A percentile compares a stretch with the other conserved stretches of the same genome.
Evolutionary conservation across 2,797 vertebrate genomes (phyloP).

Genomic region (Lagodon rhomboides): DNA sequence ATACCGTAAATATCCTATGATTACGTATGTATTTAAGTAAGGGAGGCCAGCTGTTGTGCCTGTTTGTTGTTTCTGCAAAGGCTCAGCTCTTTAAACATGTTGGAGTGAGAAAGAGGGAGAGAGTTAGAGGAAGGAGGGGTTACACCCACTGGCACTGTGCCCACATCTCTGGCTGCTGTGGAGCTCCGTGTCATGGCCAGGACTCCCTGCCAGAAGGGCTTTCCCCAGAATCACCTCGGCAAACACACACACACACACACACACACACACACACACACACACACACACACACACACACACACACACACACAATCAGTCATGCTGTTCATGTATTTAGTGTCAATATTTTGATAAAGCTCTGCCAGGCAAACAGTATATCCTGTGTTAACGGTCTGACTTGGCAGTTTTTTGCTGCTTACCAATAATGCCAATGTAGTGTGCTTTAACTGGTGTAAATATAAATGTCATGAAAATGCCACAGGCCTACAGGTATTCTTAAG

Average conservation of each 20-base stretch:
- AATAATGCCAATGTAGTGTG: slow-evolving; percentile 15
- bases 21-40: neutral
- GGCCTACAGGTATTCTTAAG: neutral
- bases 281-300: slow-evolving; percentile 27
- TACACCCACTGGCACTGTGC: slow-evolving; percentile 80
- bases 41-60: slow-evolving; percentile 2
- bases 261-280: slow-evolving; percentile 33
- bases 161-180: slow-evolving; percentile 80
- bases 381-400: slow-evolving; percentile 18
- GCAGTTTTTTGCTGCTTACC: slow-evolving; percentile 16
- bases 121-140: slow-evolving; percentile 22
- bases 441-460: slow-evolving; percentile 6
- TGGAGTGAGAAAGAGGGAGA: slow-evolving; percentile 8
- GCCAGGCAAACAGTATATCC: slow-evolving; percentile 32
- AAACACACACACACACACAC: slow-evolving; percentile 47
- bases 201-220: slow-evolving; percentile 86
- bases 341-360: slow-evolving; percentile 58
- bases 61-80: slow-evolving; percentile 40
- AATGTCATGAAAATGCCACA: slow-evolving; percentile 3
- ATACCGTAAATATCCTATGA: neutral
- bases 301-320: slow-evolving; percentile 25
- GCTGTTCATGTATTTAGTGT: slow-evolving; percentile 54
- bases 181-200: slow-evolving; percentile 81
- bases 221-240: slow-evolving; percentile 80
- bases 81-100: slow-evolving; percentile 61